These are phyloP conservation scores for Pammene aurita DNA, from an alignment of 2,888 invertebrate genomes.

Conservation along the genomic window DNA sequence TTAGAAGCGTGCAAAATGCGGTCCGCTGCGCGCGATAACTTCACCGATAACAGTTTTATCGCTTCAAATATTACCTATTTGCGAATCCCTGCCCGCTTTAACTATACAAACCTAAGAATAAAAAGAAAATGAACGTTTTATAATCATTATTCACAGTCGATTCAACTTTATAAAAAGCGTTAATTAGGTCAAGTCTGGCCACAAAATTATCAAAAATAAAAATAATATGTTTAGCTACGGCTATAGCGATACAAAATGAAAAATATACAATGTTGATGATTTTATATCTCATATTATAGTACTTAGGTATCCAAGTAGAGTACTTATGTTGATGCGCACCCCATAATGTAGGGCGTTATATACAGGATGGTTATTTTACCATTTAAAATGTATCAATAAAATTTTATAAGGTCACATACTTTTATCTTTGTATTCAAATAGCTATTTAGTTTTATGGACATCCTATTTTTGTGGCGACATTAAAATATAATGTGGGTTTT, in stretches of 20 bases:
- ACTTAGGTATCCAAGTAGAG: conserved; percentile 18
- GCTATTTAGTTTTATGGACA: conserved; percentile 16
- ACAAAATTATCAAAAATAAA: not conserved
- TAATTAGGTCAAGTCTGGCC: conserved; percentile 2
- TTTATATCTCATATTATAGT: not conserved
- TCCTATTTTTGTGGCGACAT: conserved; percentile 9
- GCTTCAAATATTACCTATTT: conserved; percentile 80
- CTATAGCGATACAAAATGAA: not conserved
- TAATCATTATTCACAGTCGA: conserved; percentile 1
- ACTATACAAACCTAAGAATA: conserved; percentile 54
- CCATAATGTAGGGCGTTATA: conserved; percentile 4
- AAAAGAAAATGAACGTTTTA: conserved; percentile 45
- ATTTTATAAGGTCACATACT: conserved; percentile 19
- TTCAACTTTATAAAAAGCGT: not conserved
- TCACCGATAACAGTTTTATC: conserved; percentile 77
- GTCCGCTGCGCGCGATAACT: conserved; percentile 80
- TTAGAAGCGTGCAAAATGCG: conserved; percentile 81
- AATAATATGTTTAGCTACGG: not conserved
- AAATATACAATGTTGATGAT: not conserved
- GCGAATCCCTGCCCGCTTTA: conserved; percentile 66
- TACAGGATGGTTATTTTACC: conserved; percentile 26
- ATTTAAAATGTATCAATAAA: conserved; percentile 18
- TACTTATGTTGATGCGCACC: conserved; percentile 6
- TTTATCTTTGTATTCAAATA: conserved; percentile 16
- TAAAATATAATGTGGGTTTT: conserved; percentile 13